Conservation (phyloP, 2,113 vertebrate genomes). For the Rhinopomastus cyanomelas region DNA sequence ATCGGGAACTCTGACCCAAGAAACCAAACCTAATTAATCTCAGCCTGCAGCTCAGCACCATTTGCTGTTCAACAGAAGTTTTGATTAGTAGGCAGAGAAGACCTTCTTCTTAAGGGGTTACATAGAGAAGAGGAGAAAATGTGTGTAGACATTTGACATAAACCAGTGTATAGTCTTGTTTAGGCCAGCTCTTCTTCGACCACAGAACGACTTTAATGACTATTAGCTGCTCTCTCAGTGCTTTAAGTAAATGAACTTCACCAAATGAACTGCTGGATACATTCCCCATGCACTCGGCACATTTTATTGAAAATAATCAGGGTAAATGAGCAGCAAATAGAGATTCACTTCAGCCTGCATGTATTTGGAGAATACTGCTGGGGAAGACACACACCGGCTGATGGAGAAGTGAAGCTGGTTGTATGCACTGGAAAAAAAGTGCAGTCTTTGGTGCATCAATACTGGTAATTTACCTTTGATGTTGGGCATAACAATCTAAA, state of each 20-base stretch:
- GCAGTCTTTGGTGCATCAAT: background rate
- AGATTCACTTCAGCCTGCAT: slow-evolving; percentile 74
- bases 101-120: background rate
- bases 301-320: slow-evolving; percentile 75
- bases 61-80: background rate
- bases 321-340: slow-evolving; percentile 77
- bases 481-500: background rate
- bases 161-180: background rate
- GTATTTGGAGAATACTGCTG: slow-evolving; percentile 71
- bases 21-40: slow-evolving; percentile 20
- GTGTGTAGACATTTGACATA: background rate
- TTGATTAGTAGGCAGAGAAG: background rate
- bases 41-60: background rate
- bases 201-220: slow-evolving; percentile 3
- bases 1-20: background rate
- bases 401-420: slow-evolving; percentile 33
- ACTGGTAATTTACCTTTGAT: slow-evolving; percentile 8
- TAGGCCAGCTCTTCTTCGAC: background rate
- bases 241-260: slow-evolving; percentile 33
- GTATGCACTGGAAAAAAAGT: slow-evolving; percentile 14
- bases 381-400: slow-evolving; percentile 71
- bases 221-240: slow-evolving; percentile 3
- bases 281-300: slow-evolving; percentile 54
- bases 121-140: background rate
- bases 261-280: slow-evolving; percentile 11